These are phyloP conservation scores for Turdus rufiventris DNA, from an alignment of 2,113 vertebrate species.

Conservation along the genomic window DNA sequence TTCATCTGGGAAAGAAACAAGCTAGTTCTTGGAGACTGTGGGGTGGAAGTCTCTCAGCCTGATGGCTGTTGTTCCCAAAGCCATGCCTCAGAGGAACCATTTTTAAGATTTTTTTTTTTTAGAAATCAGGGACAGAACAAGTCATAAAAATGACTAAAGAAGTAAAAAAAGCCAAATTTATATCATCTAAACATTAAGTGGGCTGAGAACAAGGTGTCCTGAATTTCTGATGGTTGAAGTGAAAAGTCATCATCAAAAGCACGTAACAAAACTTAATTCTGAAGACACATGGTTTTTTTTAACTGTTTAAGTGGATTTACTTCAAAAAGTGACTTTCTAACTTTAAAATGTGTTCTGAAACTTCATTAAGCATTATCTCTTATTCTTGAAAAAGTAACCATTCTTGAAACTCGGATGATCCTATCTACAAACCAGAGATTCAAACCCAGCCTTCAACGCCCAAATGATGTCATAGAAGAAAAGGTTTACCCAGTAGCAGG, in stretches of 20 bases:
- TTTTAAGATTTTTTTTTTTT: background rate
- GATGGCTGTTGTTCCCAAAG: background rate
- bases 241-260: background rate
- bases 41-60: background rate
- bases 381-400: background rate
- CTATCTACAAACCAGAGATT: background rate
- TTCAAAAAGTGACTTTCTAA: background rate
- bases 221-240: background rate
- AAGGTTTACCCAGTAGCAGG: background rate
- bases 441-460: background rate
- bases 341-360: background rate
- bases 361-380: background rate
- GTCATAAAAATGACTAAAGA: constrained; percentile 1
- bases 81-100: background rate
- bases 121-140: background rate
- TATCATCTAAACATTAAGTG: constrained; percentile 15
- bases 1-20: constrained; percentile 24
- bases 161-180: background rate
- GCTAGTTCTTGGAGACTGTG: background rate
- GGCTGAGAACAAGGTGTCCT: constrained; percentile 23
- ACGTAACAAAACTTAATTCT: background rate
- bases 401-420: background rate
- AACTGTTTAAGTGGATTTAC: background rate
- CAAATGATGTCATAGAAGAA: background rate
- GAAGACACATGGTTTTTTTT: background rate